Evolutionary conservation across 2,888 invertebrate genomes (phyloP), one percentile per base, ranked within the genome.

Genomic region (Zhengitettix transpicula): DNA sequence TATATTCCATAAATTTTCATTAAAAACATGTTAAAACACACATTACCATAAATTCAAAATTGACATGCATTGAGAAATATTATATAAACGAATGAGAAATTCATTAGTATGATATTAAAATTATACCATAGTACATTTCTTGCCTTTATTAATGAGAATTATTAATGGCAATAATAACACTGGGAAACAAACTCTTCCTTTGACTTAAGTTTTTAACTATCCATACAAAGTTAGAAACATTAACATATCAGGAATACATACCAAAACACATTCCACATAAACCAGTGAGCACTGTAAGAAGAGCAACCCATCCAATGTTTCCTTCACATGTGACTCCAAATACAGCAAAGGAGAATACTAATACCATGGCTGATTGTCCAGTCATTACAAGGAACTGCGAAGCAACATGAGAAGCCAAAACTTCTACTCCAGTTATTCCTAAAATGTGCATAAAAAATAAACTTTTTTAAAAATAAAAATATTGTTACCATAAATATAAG

Each of bases 221-320:
- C 3, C 7, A 7, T 28, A 28, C 28, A 28, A 2, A 28, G 2
- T 28, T 28, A n/a, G 2, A 28, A 28, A 28, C 28, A 28, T 5
- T 28, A 28, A 28, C 2, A 7, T 28, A 28, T 28, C 28, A 51
- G 16, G 16, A 17, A 16, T 59, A 70, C 78, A 76, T 75, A 88
- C 89, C 92, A 67, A 92, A 92, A 61, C 87, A 85, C 96, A 96
- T 96, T 68, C 95, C 96, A 70, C 93, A 92, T 17, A 94, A 73
- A 14, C 95, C 95, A 59, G 88, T 89, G 47, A 92, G 76, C 1
- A 93, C 71, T 0, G 89, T 87, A 11, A 95, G 75, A 0, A 81
- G 65, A n/a, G 84, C 76, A 10, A 93, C 87, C 78, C 85, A 82
- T 40, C 81, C 75, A 8, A 92, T 71, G 7, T 84, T 82, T 1